Evolutionary conservation across 2,797 vertebrate genomes (phyloP), one percentile per base, ranked within the genome.

Genomic region (Falco biarmicus): DNA sequence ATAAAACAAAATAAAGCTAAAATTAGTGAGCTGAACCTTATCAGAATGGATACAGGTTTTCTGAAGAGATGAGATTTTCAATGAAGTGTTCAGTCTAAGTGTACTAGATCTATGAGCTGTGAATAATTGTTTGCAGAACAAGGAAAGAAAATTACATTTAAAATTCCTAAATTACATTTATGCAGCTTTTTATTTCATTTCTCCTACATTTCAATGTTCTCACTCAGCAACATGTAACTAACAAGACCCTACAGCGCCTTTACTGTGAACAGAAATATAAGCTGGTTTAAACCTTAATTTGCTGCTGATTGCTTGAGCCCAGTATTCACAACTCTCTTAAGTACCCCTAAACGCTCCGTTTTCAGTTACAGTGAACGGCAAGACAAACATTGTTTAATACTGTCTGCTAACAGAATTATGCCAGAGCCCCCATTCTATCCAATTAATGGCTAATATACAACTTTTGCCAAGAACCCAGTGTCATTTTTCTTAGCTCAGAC

Each of bases 111-210:
- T 98, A 98, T 98, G 98, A 98, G 97, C 98, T 98, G 98, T 98
- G 98, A 98, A 98, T 98, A 98, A 98, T 96, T 98, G 98, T 98
- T 98, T 98, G 98, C 98, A 98, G 98, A 98, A 98, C 98, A 98
- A 98, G 98, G 96, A 95, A 98, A 97, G 98, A 97, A 98, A 98
- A 98, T 98, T 97, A 98, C 97, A 98, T 98, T 98, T 98, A 98
- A 98, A 98, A 98, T 98, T 98, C 97, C 98, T 98, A 98, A 98
- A 98, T 98, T 97, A 97, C 97, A 98, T 98, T 98, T 98, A 98
- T 97, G 95, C 92, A 93, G 98, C 97, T 97, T 98, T 98, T 98
- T 98, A 98, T 98, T 98, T 98, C 96, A 95, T 98, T 98, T 98
- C 97, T 98, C 96, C 95, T 96, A 94, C 97, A 97, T 95, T 97